Base-by-base conservation (phyloP, 2,797 vertebrate species). In the Gymnothorax javanicus region DNA sequence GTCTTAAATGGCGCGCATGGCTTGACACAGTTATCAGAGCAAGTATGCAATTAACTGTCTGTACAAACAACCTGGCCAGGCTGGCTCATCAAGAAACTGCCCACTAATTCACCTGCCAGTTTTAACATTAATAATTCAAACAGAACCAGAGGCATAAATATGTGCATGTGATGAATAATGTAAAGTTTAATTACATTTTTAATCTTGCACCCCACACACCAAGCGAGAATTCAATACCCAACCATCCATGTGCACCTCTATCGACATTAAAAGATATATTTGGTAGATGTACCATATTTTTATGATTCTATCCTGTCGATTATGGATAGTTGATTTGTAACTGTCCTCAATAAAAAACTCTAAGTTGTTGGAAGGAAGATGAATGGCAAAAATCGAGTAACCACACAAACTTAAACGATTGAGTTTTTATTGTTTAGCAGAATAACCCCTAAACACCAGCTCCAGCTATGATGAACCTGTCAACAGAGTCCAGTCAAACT, bases 71-170 rank as follows among this genome's bases (percentile, higher is more conserved):
- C 75, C 58, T 88, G 64, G 81, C 87, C 86, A 86, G 88, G 89
- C 89, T 91, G 87, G 85, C 88, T 90, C 88, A 81, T 87, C 89
- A 84, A 85, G 86, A 85, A 86, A 87, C 84, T 84, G 84, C 60
- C 71, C 85, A 13, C 77, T 86, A 84, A 86, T 84, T 83, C 86
- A 87, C 84, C 73, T 88, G 54, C 84, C 87, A 86, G 82, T 90
- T 91, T 87, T 59, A 82, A 33, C 83, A 89, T 91, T 73, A 90
- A 91, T 91, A 89, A 90, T 91, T 91, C 86, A 91, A 84, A 86
- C 33, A 64, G 83, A 87, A 89, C 86, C 88, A 88, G 87, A 84
- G 86, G 87, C 71, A 88, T 82, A 89, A 89, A 84, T 85, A 87
- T 88, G 64, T 86, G 87, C 15, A 84, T 73, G 86, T 73, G 12